Evolutionary conservation across 2,113 vertebrate species (phyloP).

Genomic region (Rhadina sibilatrix): DNA sequence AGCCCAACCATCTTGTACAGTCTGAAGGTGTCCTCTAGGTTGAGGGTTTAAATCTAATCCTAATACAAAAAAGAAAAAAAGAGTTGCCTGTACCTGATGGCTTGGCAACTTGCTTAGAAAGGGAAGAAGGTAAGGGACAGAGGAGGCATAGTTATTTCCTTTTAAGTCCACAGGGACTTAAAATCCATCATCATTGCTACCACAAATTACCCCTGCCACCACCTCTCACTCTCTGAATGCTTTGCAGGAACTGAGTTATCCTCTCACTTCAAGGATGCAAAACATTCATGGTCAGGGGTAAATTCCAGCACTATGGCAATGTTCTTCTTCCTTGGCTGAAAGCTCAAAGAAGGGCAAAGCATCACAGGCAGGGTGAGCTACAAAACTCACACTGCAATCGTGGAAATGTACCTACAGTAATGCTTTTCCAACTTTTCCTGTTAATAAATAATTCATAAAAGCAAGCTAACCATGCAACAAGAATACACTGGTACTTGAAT

Average conservation of each 20-base stretch:
- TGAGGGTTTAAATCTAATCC: not conserved
- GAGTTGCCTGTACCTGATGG: not conserved
- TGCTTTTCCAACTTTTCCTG: not conserved
- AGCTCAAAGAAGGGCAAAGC: not conserved
- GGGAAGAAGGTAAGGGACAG: not conserved
- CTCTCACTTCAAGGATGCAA: not conserved
- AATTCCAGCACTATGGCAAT: not conserved
- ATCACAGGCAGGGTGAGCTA: not conserved
- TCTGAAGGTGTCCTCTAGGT: not conserved
- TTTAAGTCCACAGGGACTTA: not conserved
- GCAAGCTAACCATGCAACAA: not conserved
- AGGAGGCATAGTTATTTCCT: not conserved
- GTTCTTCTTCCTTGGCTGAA: not conserved
- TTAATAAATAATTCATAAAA: not conserved
- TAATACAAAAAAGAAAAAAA: not conserved
- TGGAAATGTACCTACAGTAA: not conserved
- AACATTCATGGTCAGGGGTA: not conserved
- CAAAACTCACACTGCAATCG: not conserved
- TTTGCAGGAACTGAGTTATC: not conserved
- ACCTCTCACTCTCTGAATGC: not conserved
- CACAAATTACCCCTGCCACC: not conserved
- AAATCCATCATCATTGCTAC: not conserved
- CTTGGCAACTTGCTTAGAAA: not conserved
- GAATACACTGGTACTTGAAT: not conserved
- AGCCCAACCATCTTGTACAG: not conserved